Conservation (phyloP, 2,888 invertebrate genomes). For the Polydrusus tereticollis region DNA sequence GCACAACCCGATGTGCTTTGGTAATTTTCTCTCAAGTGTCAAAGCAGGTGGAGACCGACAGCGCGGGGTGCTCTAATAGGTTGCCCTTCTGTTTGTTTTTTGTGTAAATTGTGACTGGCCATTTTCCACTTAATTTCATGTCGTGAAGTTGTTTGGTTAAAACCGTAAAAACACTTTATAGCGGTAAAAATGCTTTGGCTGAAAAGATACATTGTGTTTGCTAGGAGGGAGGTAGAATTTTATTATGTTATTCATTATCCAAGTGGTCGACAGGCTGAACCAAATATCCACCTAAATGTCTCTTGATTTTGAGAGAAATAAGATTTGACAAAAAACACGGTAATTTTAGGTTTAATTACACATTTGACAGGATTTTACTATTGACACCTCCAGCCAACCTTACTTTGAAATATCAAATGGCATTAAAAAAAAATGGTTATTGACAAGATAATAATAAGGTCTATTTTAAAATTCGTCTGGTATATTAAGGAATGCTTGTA, state of each 20-base stretch:
- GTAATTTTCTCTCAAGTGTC: conserved; percentile 35
- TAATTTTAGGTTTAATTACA: too few species aligned
- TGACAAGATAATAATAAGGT: too few species aligned
- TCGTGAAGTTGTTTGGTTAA: conserved; percentile 30
- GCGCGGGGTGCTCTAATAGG: conserved; percentile 20
- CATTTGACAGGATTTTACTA: too few species aligned
- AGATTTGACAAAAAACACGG: too few species aligned
- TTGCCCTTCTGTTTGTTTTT: conserved; percentile 44
- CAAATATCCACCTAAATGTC: too few species aligned
- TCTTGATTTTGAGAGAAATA: too few species aligned
- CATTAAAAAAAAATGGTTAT: too few species aligned
- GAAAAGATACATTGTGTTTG: conserved; percentile 13
- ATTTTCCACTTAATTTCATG: conserved; percentile 46
- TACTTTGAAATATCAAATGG: too few species aligned
- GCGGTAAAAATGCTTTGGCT: conserved; percentile 7
- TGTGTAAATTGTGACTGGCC: conserved; percentile 40
- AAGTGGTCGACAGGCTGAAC: too few species aligned
- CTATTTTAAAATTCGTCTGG: too few species aligned
- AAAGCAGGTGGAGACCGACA: conserved; percentile 26
- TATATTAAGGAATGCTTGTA: too few species aligned
- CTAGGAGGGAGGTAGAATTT: neutral
- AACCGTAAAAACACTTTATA: conserved; percentile 19
- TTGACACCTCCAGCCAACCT: too few species aligned
- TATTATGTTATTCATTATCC: neutral
- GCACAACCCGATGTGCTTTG: conserved; percentile 22